Evolutionary conservation across 2,113 vertebrate genomes (phyloP).

Genomic region (Anser cygnoides): DNA sequence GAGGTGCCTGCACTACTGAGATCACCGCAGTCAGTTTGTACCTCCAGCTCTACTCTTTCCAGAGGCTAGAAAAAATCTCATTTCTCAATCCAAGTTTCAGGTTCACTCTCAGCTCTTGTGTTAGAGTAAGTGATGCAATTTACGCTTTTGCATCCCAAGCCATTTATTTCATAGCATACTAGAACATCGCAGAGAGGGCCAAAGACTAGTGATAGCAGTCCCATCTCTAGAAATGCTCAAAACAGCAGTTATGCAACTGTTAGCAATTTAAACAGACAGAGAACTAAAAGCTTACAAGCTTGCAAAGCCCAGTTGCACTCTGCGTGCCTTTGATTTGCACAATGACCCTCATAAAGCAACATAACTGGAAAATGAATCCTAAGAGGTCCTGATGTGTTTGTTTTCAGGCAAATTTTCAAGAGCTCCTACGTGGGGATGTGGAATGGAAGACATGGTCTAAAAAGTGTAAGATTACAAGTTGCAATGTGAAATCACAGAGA

Average conservation of each 20-base stretch:
- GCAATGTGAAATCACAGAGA: not conserved
- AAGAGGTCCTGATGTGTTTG: not conserved
- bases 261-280: not conserved
- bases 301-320: not conserved
- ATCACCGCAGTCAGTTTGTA: not conserved
- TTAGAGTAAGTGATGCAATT: not conserved
- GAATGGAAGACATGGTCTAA: not conserved
- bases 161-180: not conserved
- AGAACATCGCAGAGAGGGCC: not conserved
- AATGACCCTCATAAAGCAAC: not conserved
- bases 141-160: not conserved
- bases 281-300: not conserved
- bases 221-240: not conserved
- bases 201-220: not conserved
- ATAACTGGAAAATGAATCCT: not conserved
- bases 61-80: not conserved
- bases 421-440: not conserved
- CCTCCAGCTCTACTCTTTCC: not conserved
- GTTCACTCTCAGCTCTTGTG: not conserved
- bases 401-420: constrained; percentile 12
- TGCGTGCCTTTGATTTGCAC: not conserved
- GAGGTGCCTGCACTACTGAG: not conserved
- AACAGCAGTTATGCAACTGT: not conserved
- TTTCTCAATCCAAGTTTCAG: not conserved
- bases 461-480: not conserved